Evolutionary conservation across 2,888 invertebrate species (phyloP), one percentile per base, ranked within the genome.

Genomic region (Sinelater perroti): DNA sequence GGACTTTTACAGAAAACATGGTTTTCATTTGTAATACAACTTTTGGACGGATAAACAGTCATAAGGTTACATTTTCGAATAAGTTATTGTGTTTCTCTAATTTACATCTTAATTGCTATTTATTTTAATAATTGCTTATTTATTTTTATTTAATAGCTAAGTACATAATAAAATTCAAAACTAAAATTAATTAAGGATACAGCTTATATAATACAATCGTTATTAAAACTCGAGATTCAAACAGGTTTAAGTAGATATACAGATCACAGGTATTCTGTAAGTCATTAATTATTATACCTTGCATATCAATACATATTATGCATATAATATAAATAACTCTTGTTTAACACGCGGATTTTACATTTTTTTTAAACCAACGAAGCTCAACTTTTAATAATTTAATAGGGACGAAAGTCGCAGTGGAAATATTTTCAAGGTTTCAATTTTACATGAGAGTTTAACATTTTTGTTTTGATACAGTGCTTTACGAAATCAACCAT

Each of bases 231-330:
- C 28, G 20, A 33, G 21, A 11, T n/a, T 13, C 21, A 21, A 18
- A 14, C 11, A 31, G 21, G 13, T 31, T 16, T 30, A 26, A 26
- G 30, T 28, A 24, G 16, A 47, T 26, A 16, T 11, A 28, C 42
- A 56, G 40, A 56, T 56, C 55, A 56, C 55, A 56, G 55, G 49
- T 49, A 35, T 40, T 40, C n/a, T n/a, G n/a, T n/a, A n/a, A n/a
- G n/a, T n/a, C n/a, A n/a, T n/a, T n/a, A n/a, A n/a, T n/a, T n/a
- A n/a, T n/a, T n/a, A n/a, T n/a, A n/a, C n/a, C n/a, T n/a, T n/a
- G n/a, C n/a, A n/a, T n/a, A 11, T 16, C 5, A 31, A 3, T 14
- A 2, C 2, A 14, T 14, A 16, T 8, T 14, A 33, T 10, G 33
- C 13, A 33, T 11, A 11, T 8, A 33, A 33, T 33, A 8, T 16